Base-by-base conservation (phyloP, 2,113 vertebrate genomes). In the Percopsis transmontana region DNA sequence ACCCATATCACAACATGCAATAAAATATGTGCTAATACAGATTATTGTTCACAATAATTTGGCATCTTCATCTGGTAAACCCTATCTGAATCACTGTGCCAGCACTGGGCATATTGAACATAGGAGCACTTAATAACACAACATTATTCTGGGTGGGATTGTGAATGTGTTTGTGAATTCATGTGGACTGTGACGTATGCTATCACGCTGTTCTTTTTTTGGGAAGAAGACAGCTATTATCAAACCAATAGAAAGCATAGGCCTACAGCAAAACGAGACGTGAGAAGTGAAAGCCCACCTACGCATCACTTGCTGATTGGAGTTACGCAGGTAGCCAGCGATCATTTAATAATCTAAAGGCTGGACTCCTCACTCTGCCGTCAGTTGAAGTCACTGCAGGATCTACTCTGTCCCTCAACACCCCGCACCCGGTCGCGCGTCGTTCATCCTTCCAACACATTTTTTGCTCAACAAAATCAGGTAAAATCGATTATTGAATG, bases 251-350 rank as follows among this genome's bases (percentile, higher is more conserved):
- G 19, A 45, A 18, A 33, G 39, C 19, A 19, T 15, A 75, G 18
- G 69, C 55, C 38, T 48, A 70, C 74, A 70, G 66, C 66, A 72
- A 74, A 72, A 61, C 79, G 79, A 83, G 77, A 84, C 79, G 80
- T 73, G 83, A 80, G 80, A 72, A 51, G 66, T 51, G 68, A 66
- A 80, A 75, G 74, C 64, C 87, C 89, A 87, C 89, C 89, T 86
- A 90, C 90, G 87, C 82, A 71, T 62, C 63, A 66, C 80, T 69
- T 70, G 68, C 86, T 92, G 91, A 93, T 93, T 93, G 91, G 91
- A 86, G 73, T 86, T 87, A 75, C 84, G 87, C 87, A 84, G 80
- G 77, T 88, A 73, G 70, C 76, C 81, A 72, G 74, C 66, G 45
- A 58, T 85, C 85, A 89, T 90, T 91, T 90, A 90, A 87, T 74